phyloP scores from a whole-genome alignment of 2,113 vertebrate species.

The Lota lota region DNA sequence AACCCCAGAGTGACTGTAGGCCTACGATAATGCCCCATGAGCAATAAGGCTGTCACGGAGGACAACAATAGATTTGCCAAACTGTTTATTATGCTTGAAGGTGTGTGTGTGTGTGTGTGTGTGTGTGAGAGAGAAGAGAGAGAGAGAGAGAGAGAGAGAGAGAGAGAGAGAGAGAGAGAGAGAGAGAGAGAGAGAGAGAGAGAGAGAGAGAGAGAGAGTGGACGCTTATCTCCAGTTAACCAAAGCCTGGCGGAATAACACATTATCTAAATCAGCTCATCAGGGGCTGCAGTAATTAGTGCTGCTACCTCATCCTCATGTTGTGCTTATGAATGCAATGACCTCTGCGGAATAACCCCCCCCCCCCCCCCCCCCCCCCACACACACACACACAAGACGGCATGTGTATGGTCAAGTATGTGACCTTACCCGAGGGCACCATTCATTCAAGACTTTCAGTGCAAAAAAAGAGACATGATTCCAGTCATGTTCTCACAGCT shows the following conservation, averaged over 20 bases:
- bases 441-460: too few relatives aligned
- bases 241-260: slow-evolving; percentile 45
- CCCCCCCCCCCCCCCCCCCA: slow-evolving; percentile 4
- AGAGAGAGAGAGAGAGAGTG: slow-evolving; percentile 20
- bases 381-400: slow-evolving; percentile 9
- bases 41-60: slow-evolving; percentile 46
- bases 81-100: slow-evolving; percentile 54
- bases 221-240: slow-evolving; percentile 60
- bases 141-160: slow-evolving; percentile 33
- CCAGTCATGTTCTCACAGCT: too few relatives aligned
- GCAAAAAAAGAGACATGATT: too few relatives aligned
- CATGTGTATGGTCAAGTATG: neutral
- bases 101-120: slow-evolving; percentile 1
- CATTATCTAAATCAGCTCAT: slow-evolving; percentile 61
- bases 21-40: slow-evolving; percentile 66
- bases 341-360: slow-evolving; percentile 6
- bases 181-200: slow-evolving; percentile 24
- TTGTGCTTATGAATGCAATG: neutral
- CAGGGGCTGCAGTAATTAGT: slow-evolving; percentile 57
- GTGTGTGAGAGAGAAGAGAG: slow-evolving; percentile 7
- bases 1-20: slow-evolving; percentile 50
- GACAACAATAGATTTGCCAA: slow-evolving; percentile 50
- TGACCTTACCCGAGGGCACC: too few relatives aligned
- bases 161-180: slow-evolving; percentile 20
- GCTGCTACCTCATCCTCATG: slow-evolving; percentile 50